Percentiles rank a stretch among this genome's conserved stretches.
Evolutionary conservation across 1,140 invertebrate species (phyloP).

Genomic region (Reticulitermes speratus): DNA sequence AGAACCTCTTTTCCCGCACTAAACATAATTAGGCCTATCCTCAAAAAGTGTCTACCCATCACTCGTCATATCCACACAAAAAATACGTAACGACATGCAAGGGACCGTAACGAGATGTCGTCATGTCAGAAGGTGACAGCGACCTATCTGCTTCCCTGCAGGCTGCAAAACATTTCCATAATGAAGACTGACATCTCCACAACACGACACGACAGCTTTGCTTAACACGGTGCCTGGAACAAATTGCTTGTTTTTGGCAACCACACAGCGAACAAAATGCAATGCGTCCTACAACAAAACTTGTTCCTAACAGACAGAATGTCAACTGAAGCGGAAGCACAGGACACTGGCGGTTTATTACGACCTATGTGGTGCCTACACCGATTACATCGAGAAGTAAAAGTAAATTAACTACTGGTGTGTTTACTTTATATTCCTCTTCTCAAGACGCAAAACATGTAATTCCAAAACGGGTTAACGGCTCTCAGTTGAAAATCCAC

Average conservation of each 20-base stretch:
- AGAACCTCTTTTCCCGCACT: no score
- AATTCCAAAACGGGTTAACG: no score
- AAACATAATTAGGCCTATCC: no score
- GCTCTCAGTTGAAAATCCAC: no score
- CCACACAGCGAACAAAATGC: background rate
- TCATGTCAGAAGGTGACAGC: background rate
- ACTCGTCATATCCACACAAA: background rate
- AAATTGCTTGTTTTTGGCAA: background rate
- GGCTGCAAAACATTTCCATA: slow-evolving; percentile 9
- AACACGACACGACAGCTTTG: background rate
- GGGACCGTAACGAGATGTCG: background rate
- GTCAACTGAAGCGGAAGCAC: background rate
- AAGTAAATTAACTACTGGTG: no score
- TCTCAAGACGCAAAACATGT: no score
- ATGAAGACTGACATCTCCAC: background rate
- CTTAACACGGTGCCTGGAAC: background rate
- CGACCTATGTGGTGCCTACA: no score
- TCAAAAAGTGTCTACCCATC: background rate
- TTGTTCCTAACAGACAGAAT: background rate
- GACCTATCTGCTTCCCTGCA: background rate
- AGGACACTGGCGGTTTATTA: no score
- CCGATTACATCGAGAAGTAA: no score
- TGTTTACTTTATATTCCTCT: no score
- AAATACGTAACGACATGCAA: background rate
- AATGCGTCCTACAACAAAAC: background rate